Percentiles rank a stretch among this genome's conserved stretches.
Evolutionary conservation across 2,797 vertebrate species (phyloP).

Genomic region (Phalanger gymnotis): DNA sequence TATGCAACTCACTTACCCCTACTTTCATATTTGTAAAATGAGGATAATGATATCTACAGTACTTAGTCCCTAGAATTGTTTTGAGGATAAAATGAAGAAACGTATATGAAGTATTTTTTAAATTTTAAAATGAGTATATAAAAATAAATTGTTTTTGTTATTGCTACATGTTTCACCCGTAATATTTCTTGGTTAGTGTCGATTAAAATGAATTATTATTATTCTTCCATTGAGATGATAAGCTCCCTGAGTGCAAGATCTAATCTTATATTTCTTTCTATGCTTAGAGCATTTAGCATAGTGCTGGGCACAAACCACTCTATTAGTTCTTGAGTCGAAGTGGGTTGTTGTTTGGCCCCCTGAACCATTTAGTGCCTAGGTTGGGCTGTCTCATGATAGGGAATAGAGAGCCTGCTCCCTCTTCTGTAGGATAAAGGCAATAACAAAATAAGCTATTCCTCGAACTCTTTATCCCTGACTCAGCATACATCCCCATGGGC

Average conservation of each 20-base stretch:
- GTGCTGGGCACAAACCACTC: not conserved
- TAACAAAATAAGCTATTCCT: not conserved
- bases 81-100: not conserved
- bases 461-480: constrained; percentile 35
- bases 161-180: not conserved
- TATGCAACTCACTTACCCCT: not conserved
- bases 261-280: not conserved
- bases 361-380: fast-evolving
- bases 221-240: not conserved
- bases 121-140: not conserved
- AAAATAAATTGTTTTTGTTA: not conserved
- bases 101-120: not conserved
- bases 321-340: not conserved
- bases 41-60: not conserved
- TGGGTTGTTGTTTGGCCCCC: no score
- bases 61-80: not conserved
- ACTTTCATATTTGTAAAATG: not conserved
- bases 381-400: not conserved
- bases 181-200: not conserved
- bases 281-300: not conserved
- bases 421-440: not conserved
- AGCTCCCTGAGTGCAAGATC: not conserved
- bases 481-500: constrained; percentile 39
- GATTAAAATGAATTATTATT: not conserved
- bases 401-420: not conserved